Conservation (phyloP, 2,888 invertebrate genomes). For the Coenonympha glycerion region DNA sequence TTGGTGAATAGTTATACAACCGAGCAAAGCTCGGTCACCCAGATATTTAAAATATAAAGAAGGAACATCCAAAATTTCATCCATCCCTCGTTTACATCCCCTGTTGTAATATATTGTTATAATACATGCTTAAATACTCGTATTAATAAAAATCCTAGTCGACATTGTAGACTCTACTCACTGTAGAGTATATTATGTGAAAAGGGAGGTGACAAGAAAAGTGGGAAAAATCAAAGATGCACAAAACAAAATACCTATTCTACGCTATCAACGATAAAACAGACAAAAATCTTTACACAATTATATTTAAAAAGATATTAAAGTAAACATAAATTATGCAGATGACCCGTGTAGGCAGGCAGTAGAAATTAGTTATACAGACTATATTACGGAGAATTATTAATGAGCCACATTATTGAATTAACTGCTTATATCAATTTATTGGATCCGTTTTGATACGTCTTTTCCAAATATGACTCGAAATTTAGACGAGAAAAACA, state of each 20-base stretch:
- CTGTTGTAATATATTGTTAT: too few relatives aligned
- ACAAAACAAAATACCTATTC: neutral
- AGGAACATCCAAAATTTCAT: too few relatives aligned
- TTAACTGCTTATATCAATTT: conserved; percentile 23
- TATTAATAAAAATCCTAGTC: too few relatives aligned
- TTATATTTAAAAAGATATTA: neutral
- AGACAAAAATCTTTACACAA: neutral
- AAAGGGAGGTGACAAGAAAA: too few relatives aligned
- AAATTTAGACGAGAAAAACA: neutral
- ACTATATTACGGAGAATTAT: conserved; percentile 16
- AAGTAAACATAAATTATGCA: conserved; percentile 15
- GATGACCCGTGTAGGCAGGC: conserved; percentile 18
- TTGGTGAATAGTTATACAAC: too few relatives aligned
- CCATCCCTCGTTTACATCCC: too few relatives aligned
- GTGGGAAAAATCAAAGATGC: too few relatives aligned
- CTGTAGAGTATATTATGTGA: too few relatives aligned
- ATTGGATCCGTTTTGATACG: conserved; percentile 14
- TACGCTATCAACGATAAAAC: neutral
- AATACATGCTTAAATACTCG: too few relatives aligned
- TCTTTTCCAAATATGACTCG: conserved; percentile 4
- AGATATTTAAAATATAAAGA: too few relatives aligned
- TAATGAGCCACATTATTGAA: conserved; percentile 27
- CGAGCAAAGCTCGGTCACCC: too few relatives aligned
- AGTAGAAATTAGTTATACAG: conserved; percentile 22
- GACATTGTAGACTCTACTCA: too few relatives aligned